Base-by-base conservation (phyloP, 2,113 vertebrate genomes). In the Mastomys coucha region DNA sequence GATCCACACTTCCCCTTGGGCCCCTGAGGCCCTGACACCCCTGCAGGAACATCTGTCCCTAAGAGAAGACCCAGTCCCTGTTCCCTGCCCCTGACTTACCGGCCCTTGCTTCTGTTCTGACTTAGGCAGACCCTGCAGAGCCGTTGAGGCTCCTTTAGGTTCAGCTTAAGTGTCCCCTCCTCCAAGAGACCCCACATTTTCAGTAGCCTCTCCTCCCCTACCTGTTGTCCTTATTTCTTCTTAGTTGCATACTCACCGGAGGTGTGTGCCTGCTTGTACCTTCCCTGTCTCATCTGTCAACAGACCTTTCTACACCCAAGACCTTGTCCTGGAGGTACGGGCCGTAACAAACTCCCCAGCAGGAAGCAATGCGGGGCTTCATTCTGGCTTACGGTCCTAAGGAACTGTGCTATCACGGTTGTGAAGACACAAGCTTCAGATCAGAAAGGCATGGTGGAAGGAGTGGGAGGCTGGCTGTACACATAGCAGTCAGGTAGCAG, bases 1-100 rank as follows among this genome's bases (percentile, higher is more conserved):
- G 28, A 51, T 9, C 53, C 82, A 87, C 8, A 39, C 24, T 31
- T 28, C 75, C 56, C 22, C 60, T 39, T 42, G 6, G 36, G 42
- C 2, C 16, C 26, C 31, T 7, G 0, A 17, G 65, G 22, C 33
- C 33, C 87, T 33, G 11, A 2, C 7, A 16, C 24, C 49, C 6
- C 13, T 45, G 19, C 5, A 53, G 5, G 63, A 51, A 26, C 3
- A 28, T 16, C 72, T 26, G 6, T 80, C 8, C 7, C 19, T 11
- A 13, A 13, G 65, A 24, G 13, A 86, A 31, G 42, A 67, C 19
- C 8, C 39, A 49, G 60, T 22, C 63, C n/a, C 81, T 51, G 11
- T 56, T 70, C 3, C 72, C 3, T 12, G n/a, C 14, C 28, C 42
- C 33, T 5, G 26, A 6, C 42, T 24, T 36, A 7, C 42, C 33